Base-by-base conservation (phyloP, 2,797 vertebrate species). In the Trematomus bernacchii region DNA sequence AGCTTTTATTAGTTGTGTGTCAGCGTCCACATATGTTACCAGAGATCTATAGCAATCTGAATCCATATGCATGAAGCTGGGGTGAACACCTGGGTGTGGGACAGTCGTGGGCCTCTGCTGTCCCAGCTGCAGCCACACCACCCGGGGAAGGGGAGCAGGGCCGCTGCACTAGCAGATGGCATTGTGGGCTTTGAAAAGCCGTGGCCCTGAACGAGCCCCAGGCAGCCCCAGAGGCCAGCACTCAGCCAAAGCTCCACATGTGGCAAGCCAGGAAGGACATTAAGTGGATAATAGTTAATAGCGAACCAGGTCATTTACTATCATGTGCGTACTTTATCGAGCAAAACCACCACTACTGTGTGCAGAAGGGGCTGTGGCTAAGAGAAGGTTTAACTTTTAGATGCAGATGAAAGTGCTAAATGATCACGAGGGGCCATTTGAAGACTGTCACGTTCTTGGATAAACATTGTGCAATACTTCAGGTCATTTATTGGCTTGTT, bases 231-330 rank as follows among this genome's bases (percentile, higher is more conserved):
- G 78, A 90, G 92, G 93, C 90, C 86, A 73, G 55, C 69, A 54
- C 79, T 80, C 74, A 87, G 88, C 91, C 91, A 86, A 75, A 82
- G 84, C 91, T 85, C 82, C 87, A 88, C 93, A 92, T 92, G 92
- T 90, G 93, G 86, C 81, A 86, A 89, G 85, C 90, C 91, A 92
- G 89, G 77, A 90, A 91, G 88, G 92, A 93, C 93, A 94, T 95
- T 94, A 94, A 91, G 91, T 92, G 84, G 93, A 93, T 95, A 95
- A 96, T 95, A 91, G 92, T 95, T 96, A 96, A 96, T 96, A 89
- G 90, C 90, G 86, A 94, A 95, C 95, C 94, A 94, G 93, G 91
- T 94, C 87, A 95, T 94, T 95, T 95, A 92, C 92, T 88, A 94
- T 95, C 94, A 95, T 91, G 90, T 91, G 94, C 84, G 40, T 87